phyloP scores from a whole-genome alignment of 1,140 invertebrate species.

The Oedothorax gibbosus region DNA sequence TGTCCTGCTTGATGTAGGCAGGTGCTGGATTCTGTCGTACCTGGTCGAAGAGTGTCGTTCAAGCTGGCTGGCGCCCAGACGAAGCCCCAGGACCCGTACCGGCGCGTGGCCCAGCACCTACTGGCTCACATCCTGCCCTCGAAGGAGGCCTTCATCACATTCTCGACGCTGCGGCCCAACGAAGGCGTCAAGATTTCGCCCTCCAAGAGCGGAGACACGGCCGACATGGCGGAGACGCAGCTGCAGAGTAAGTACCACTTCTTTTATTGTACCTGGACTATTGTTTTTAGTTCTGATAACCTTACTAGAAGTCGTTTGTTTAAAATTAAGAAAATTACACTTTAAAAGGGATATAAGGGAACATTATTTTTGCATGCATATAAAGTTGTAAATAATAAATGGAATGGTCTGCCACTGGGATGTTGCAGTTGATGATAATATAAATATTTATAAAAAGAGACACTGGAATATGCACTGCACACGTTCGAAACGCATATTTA shows the following conservation, averaged over 20 bases:
- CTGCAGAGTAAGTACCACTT: slow-evolving; percentile 71
- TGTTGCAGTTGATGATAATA: too few species aligned
- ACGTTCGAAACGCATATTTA: too few species aligned
- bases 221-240: slow-evolving; percentile 70
- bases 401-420: too few species aligned
- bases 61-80: slow-evolving; percentile 44
- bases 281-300: too few species aligned
- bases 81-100: slow-evolving; percentile 23
- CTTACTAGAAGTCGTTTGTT: too few species aligned
- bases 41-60: background rate
- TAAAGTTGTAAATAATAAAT: too few species aligned
- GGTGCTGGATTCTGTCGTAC: background rate
- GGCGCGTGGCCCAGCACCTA: slow-evolving; percentile 47
- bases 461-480: too few species aligned
- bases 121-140: slow-evolving; percentile 45
- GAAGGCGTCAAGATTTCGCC: slow-evolving; percentile 73
- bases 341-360: too few species aligned
- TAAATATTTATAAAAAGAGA: too few species aligned
- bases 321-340: too few species aligned
- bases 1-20: too few species aligned
- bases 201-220: slow-evolving; percentile 70
- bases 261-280: background rate
- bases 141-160: slow-evolving; percentile 53
- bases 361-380: too few species aligned
- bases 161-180: slow-evolving; percentile 58